Percentiles rank a stretch among this genome's conserved stretches.
Evolutionary conservation across 2,888 invertebrate species (phyloP).

Genomic region (Plusia festucae): DNA sequence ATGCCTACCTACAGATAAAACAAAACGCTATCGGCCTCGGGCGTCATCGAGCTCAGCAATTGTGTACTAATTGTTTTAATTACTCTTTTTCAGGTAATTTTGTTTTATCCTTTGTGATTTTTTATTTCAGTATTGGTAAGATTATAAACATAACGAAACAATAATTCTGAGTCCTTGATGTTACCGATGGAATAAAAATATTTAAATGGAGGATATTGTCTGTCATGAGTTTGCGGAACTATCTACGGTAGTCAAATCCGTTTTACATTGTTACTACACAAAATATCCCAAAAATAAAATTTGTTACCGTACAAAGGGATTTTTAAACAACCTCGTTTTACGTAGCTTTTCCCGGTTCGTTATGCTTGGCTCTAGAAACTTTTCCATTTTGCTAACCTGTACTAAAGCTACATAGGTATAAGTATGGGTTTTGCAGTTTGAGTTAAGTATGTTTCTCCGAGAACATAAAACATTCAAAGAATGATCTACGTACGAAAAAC

Average conservation of each 20-base stretch:
- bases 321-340: not conserved
- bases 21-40: slow-evolving; percentile 19
- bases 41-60: slow-evolving; percentile 8
- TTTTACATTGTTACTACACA: not conserved
- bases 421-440: not conserved
- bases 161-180: no score
- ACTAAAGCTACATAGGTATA: not conserved
- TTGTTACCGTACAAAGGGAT: slow-evolving; percentile 1
- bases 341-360: not conserved
- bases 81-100: slow-evolving; percentile 19
- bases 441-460: not conserved
- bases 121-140: no score
- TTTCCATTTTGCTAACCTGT: not conserved
- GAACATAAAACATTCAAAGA: not conserved
- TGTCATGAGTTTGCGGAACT: not conserved
- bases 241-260: not conserved
- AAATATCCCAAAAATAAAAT: not conserved
- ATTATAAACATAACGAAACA: no score
- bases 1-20: slow-evolving; percentile 19
- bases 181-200: no score
- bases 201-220: not conserved
- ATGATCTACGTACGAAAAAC: not conserved
- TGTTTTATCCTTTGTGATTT: slow-evolving; percentile 4
- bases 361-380: not conserved
- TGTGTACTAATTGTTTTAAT: slow-evolving; percentile 34